phyloP scores from a whole-genome alignment of 1,140 invertebrate genomes.

The Lepidotrigona ventralis region DNA sequence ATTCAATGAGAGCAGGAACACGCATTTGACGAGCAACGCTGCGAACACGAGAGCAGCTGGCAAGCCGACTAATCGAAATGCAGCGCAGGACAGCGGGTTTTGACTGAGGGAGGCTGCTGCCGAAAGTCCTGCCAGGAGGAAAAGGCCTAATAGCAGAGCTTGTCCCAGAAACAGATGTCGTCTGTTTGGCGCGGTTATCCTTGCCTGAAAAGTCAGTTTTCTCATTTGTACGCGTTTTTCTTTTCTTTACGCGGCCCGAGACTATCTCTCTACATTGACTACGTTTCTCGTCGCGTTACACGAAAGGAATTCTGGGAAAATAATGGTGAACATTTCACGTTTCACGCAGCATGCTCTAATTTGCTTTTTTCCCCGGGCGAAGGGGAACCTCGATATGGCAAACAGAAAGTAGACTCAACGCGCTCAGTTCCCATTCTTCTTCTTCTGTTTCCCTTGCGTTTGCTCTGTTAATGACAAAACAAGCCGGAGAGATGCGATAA shows the following conservation, averaged over 20 bases:
- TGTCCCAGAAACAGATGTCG: constrained; percentile 95
- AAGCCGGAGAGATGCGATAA: neutral
- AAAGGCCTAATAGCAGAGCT: constrained; percentile 92
- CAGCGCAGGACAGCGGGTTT: constrained; percentile 89
- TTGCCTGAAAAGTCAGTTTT: constrained; percentile 79
- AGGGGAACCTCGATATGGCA: constrained; percentile 19
- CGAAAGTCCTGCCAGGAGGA: constrained; percentile 89
- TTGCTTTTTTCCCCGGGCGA: neutral
- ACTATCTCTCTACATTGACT: too few species aligned
- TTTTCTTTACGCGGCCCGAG: too few species aligned
- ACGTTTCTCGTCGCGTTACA: too few species aligned
- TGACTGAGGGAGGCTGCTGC: constrained; percentile 90
- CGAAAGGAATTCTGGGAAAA: neutral
- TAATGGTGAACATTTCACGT: neutral
- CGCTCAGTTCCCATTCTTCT: neutral
- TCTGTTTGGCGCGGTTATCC: constrained; percentile 89
- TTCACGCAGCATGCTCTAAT: constrained; percentile 20
- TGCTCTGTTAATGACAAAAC: constrained; percentile 28
- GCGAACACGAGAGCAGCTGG: constrained; percentile 94
- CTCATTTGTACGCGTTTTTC: neutral
- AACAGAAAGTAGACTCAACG: constrained; percentile 16
- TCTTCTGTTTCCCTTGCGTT: neutral
- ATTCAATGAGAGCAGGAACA: constrained; percentile 94
- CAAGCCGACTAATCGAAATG: constrained; percentile 91
- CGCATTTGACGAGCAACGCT: constrained; percentile 95